These are phyloP conservation scores for Leptatherina wallacei DNA, from an alignment of 2,797 vertebrate species.

Conservation along the genomic window DNA sequence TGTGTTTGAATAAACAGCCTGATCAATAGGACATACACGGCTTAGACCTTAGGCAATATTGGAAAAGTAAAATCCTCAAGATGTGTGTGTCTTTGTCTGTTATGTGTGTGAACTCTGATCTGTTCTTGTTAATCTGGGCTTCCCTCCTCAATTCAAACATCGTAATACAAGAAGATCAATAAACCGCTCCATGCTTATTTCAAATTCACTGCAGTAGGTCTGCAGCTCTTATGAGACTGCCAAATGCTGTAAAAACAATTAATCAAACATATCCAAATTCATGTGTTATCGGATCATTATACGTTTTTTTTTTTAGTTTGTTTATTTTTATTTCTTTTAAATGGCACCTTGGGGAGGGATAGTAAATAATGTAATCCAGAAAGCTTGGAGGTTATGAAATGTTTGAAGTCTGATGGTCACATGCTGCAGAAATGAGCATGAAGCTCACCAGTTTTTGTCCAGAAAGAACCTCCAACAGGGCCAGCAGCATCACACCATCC, in stretches of 20 bases:
- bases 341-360: conserved; percentile 10
- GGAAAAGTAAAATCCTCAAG: conserved; percentile 62
- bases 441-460: conserved; percentile 94
- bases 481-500: conserved; percentile 93
- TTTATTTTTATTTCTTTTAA: neutral
- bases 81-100: conserved; percentile 49
- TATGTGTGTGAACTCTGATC: conserved; percentile 53
- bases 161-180: conserved; percentile 72
- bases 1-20: conserved; percentile 42
- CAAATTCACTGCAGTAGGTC: conserved; percentile 33
- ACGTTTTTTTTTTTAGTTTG: neutral
- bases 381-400: conserved; percentile 35
- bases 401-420: conserved; percentile 59
- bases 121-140: conserved; percentile 65
- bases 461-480: conserved; percentile 94
- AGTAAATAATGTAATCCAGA: conserved; percentile 40
- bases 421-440: conserved; percentile 32
- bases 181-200: conserved; percentile 52
- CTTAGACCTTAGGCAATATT: conserved; percentile 72
- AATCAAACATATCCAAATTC: conserved; percentile 7
- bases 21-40: conserved; percentile 71
- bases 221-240: conserved; percentile 19
- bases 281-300: conserved; percentile 21
- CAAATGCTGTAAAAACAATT: conserved; percentile 12
- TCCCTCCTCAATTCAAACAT: conserved; percentile 65